A percentile compares a stretch with the other conserved stretches of the same genome.
Conservation (phyloP, 2,888 invertebrate species). For the Helicoverpa assulta region DNA sequence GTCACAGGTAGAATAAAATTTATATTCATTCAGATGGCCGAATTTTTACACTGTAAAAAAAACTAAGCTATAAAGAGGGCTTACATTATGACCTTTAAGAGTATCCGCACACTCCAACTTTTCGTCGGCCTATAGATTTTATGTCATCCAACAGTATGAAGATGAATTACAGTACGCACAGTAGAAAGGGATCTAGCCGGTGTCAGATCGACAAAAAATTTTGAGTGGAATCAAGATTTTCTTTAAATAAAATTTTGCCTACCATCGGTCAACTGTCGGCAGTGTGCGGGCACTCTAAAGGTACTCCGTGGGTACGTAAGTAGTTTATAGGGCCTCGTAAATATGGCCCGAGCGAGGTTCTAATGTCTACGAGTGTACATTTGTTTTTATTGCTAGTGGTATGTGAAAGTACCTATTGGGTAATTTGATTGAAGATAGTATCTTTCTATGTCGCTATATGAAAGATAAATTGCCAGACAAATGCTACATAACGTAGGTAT, state of each 20-base stretch:
- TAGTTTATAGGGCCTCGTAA: conserved; percentile 60
- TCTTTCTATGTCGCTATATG: background rate
- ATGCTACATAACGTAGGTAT: too few species aligned
- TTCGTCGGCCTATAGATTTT: too few species aligned
- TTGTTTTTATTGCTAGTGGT: conserved; percentile 36
- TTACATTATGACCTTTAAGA: conserved; percentile 48
- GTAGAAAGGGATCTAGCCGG: too few species aligned
- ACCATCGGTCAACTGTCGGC: too few species aligned
- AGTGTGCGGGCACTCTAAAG: background rate
- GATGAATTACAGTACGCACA: too few species aligned
- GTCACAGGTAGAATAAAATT: conserved; percentile 27
- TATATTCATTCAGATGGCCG: conserved; percentile 21
- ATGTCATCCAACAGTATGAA: too few species aligned
- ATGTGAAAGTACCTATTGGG: background rate
- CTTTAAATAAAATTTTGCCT: too few species aligned
- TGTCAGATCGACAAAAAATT: too few species aligned
- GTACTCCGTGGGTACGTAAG: conserved; percentile 39
- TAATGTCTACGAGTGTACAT: conserved; percentile 50
- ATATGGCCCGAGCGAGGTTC: conserved; percentile 46
- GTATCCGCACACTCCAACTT: too few species aligned
- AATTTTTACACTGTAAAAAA: conserved; percentile 42
- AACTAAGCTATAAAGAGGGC: conserved; percentile 51
- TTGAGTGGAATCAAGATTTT: too few species aligned
- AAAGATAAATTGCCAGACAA: too few species aligned
- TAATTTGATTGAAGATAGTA: conserved; percentile 16